Evolutionary conservation across 2,113 vertebrate species (phyloP), one percentile per base, ranked within the genome.

Genomic region (Ptilorrhoa leucosticta): DNA sequence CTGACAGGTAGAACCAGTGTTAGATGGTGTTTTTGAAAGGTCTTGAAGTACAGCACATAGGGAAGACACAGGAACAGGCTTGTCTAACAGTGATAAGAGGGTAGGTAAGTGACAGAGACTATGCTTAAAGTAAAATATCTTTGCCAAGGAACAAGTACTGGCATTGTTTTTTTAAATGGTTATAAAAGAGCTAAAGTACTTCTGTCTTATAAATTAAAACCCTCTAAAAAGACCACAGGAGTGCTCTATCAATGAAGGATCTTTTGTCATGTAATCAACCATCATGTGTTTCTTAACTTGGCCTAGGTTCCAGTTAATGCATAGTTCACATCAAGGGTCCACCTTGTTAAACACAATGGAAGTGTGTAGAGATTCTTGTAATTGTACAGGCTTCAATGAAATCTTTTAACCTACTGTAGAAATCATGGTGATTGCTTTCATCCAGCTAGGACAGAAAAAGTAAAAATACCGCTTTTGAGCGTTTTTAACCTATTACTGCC

Each of bases 401-500:
- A 24, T 53, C 7, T n/a, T 44, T 75, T 61, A 69, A 37, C 10
- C 48, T 42, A 6, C 45, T 57, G 57, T 15, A 70, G 82, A 73
- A 86, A 39, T 65, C 9, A 11, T 21, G 6, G 20, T 48, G 16
- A n/a, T 70, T 58, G 30, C 44, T 86, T 83, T 85, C 30, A 18
- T 54, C 26, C 75, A 73, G 39, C 64, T 80, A 21, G 35, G 9
- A 63, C 48, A 44, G 22, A 90, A 40, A 83, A 79, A 53, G 26
- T 39, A 40, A 47, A 47, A 54, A 39, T 37, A 48, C 22, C 5
- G 63, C 19, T 37, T 21, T 78, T 57, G n/a, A 57, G 20, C 0
- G 16, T 94, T 92, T 81, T 87, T 93, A 84, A 76, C 90, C 65
- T 91, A 48, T 83, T 94, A 64, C 96, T 98, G 98, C 98, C 98